Base-by-base conservation (phyloP, 2,113 vertebrate genomes). In the Gulo gulo region DNA sequence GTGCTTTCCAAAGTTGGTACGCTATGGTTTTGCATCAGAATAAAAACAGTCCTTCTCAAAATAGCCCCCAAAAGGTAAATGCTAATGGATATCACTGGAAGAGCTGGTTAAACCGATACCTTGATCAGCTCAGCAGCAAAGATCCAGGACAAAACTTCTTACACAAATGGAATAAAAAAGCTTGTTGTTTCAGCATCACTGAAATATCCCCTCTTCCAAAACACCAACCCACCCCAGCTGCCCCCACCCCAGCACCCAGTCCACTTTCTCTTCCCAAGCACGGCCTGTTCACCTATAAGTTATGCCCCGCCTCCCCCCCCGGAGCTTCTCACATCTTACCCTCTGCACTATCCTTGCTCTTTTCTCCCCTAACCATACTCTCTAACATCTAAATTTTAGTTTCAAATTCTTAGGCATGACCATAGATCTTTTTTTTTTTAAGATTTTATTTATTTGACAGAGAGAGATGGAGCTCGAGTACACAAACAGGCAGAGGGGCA, bases 361-460 rank as follows among this genome's bases (percentile, higher is more conserved):
- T 45, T 84, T 83, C 67, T 96, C 86, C 9, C 50, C 57, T 86
- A 85, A 73, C 34, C 45, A 82, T 45, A 65, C 6, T 65, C 2
- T 42, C 6, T 57, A 85, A 59, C 34, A 45, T 31, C 42, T 39
- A 84, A 93, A 79, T 55, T 96, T 93, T 69, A 93, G 6, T 45
- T 83, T 96, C 92, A 67, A 97, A 73, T 21, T 97, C 92, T 95
- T 7, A 92, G 20, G 47, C 8, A 7, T 82, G 34, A 89, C 4
- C 5, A 78, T 42, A 91, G 71, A 71, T 42, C 96, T 73, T 34
- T 63, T 31, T 31, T 31, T 29, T 31, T 63, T 31, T 63, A 65
- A 65, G 63, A 65, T 31, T 65, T 65, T 65, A 65, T 31, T 63
- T 63, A 31, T 65, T 65, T 65, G 61, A 31, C 29, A 65, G 13